Evolutionary conservation across 2,888 invertebrate species (phyloP).

Genomic region (Molanna angustata): DNA sequence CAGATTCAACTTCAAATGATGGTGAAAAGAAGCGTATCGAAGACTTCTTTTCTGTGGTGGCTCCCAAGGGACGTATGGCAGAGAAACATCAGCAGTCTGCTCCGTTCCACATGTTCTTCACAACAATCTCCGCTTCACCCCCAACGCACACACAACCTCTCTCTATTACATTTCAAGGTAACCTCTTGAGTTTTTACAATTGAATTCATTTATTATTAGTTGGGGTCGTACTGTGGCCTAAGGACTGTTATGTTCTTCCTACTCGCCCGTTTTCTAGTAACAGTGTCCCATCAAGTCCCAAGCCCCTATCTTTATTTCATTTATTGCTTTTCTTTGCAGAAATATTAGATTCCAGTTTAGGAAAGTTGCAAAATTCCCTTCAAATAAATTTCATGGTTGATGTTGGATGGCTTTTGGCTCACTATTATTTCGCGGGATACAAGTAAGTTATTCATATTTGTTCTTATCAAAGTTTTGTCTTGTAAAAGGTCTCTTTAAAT

Average conservation of each 20-base stretch:
- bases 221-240: no score
- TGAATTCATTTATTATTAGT: no score
- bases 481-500: no score
- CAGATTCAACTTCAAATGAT: no score
- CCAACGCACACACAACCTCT: conserved; percentile 63
- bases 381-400: conserved; percentile 95
- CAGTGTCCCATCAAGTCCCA: no score
- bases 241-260: no score
- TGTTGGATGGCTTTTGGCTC: conserved; percentile 81
- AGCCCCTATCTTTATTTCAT: no score
- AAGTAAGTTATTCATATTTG: conserved; percentile 51
- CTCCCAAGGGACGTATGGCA: conserved; percentile 61
- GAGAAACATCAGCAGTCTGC: conserved; percentile 63
- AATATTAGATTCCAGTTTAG: conserved; percentile 74
- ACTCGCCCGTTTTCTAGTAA: no score
- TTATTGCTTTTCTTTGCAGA: conserved; percentile 62
- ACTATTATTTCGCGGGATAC: conserved; percentile 76
- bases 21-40: conserved; percentile 41
- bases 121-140: conserved; percentile 63
- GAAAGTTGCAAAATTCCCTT: conserved; percentile 68
- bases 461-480: no score
- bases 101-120: conserved; percentile 75
- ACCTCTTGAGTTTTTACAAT: conserved; percentile 10
- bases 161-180: conserved; percentile 69
- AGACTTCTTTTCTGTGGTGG: conserved; percentile 53